Conservation (phyloP, 2,888 invertebrate species). For the Clanis bilineata region DNA sequence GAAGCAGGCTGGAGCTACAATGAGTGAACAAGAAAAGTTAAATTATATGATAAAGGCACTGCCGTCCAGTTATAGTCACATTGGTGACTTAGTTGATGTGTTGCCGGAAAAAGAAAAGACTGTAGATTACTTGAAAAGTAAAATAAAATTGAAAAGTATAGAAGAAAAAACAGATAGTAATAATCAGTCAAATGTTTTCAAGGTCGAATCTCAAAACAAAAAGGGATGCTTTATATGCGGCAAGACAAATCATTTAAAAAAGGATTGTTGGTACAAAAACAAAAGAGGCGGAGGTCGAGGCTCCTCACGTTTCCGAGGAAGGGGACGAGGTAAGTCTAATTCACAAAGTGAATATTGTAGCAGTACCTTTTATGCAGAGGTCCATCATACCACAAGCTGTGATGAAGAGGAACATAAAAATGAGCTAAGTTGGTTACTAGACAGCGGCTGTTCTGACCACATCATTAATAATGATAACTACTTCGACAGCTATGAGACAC, state of each 20-base stretch:
- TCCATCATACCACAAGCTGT: not conserved
- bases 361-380: slow-evolving; percentile 1
- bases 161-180: not conserved
- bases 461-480: slow-evolving; percentile 24
- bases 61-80: slow-evolving; percentile 7
- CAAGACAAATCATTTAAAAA: not conserved
- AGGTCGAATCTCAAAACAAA: not conserved
- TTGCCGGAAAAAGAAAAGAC: slow-evolving; percentile 11
- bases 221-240: slow-evolving; percentile 4
- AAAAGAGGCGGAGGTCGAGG: not conserved
- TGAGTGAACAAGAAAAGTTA: not conserved
- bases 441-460: slow-evolving; percentile 28
- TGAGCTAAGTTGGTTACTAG: slow-evolving; percentile 21
- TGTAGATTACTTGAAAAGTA: slow-evolving; percentile 11
- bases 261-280: too few species aligned
- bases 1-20: slow-evolving; percentile 14
- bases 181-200: not conserved
- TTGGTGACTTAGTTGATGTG: slow-evolving; percentile 12
- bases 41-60: not conserved
- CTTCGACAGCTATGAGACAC: slow-evolving; percentile 15
- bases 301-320: not conserved
- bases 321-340: not conserved
- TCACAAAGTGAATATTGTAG: not conserved
- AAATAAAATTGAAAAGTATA: slow-evolving; percentile 24
- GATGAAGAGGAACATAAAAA: not conserved